Conservation (phyloP, 2,888 invertebrate genomes). For the Venusia cambrica region DNA sequence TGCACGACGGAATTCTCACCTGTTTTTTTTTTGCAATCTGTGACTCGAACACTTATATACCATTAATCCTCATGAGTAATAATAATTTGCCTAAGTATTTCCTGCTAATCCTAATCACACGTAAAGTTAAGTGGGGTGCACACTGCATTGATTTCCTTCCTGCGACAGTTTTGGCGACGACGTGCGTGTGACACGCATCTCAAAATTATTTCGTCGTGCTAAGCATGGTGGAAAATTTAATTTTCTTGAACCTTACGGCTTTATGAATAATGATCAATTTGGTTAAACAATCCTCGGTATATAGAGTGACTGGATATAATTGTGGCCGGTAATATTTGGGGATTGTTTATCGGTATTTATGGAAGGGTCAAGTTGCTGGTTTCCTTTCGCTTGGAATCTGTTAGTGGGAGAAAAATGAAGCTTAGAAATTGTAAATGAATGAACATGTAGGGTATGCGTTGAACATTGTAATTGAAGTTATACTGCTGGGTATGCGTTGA, state of each 20-base stretch:
- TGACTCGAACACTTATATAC: too few species aligned
- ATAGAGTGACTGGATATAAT: constrained; percentile 3
- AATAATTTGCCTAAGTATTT: neutral
- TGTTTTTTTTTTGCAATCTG: too few species aligned
- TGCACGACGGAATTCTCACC: too few species aligned
- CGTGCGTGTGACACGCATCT: constrained; percentile 59
- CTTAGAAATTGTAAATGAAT: too few species aligned
- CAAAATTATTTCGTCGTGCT: constrained; percentile 33
- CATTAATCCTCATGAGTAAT: neutral
- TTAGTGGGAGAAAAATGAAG: constrained; percentile 3
- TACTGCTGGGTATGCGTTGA: too few species aligned
- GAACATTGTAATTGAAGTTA: too few species aligned
- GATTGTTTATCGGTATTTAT: constrained; percentile 16
- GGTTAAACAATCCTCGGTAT: too few species aligned
- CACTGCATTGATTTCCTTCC: constrained; percentile 47
- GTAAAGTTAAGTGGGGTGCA: constrained; percentile 25
- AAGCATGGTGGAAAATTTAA: constrained; percentile 19
- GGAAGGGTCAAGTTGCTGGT: constrained; percentile 20
- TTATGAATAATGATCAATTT: constrained; percentile 9
- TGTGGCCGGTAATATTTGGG: constrained; percentile 4
- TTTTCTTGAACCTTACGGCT: neutral
- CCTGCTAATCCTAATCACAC: constrained; percentile 9
- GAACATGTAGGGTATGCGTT: too few species aligned
- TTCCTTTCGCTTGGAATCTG: constrained; percentile 5
- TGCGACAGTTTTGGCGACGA: constrained; percentile 29